Base-by-base conservation (phyloP, 2,888 invertebrate genomes). In the Andrena praecox region DNA sequence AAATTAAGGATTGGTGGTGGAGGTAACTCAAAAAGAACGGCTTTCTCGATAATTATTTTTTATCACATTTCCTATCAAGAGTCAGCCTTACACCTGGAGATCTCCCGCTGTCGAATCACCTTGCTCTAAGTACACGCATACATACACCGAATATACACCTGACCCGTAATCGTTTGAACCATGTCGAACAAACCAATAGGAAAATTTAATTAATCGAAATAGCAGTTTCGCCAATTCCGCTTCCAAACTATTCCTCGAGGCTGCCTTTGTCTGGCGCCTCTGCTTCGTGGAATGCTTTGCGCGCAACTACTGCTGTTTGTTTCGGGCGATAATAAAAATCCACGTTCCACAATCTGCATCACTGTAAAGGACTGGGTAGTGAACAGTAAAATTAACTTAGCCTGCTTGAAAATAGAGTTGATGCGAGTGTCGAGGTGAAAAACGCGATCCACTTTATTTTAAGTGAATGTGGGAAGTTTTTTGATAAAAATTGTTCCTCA, bases 121-220 rank as follows among this genome's bases (percentile, higher is more conserved):
- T 42, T 42, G 3, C 12, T 12, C 42, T 42, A 42, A 42, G 12
- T 12, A 42, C 42, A 52, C 20, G 20, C 52, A 20, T 52, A 52
- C 8, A 3, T 12, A 12, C 12, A 12, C 42, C 12, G 10, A 35
- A 35, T 35, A 35, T 12, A 35, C 12, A 35, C 12, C 10, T 42
- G 42, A 1, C 12, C 42, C 1, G 27, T 10, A 12, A 62, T 62
- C 60, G 50, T 33, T 42, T 20, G 24, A 64, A 48, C 33, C 42
- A 16, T 12, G 2, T 31, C 16, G 50, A 75, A 68, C 35, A 33
- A 75, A 62, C 24, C 42, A 35, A n/a, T 27, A 24, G 63, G 69
- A 64, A 77, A 77, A 62, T 78, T 78, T 78, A 69, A 76, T 76
- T 76, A 74, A 68, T 73, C 67, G 35, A 42, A 24, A 27, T n/a